Evolutionary conservation across 2,797 vertebrate genomes (phyloP).

Genomic region (Channa striata): DNA sequence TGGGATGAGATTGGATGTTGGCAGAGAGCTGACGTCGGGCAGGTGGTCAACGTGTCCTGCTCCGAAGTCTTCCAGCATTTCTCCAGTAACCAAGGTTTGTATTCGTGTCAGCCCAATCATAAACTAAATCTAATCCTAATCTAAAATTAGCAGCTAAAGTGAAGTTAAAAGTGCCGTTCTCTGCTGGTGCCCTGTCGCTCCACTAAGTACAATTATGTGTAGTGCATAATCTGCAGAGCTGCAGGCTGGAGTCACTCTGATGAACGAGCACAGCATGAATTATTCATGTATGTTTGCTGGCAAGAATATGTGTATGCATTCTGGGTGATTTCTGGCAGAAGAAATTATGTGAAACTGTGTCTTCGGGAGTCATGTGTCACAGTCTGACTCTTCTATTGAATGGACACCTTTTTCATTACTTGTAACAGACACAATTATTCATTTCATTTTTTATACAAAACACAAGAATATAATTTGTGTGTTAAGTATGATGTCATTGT

Average conservation of each 20-base stretch:
- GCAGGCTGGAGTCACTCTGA: constrained; percentile 32
- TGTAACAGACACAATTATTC: no score
- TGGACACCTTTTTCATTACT: no score
- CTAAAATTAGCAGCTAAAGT: not conserved
- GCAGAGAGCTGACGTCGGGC: constrained; percentile 83
- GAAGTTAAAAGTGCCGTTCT: not conserved
- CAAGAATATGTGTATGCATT: constrained; percentile 18
- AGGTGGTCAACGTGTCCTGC: constrained; percentile 87
- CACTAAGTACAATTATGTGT: constrained; percentile 38
- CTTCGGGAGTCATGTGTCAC: constrained; percentile 20
- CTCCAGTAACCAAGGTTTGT: constrained; percentile 83
- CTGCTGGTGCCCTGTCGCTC: not conserved
- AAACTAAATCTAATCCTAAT: not conserved
- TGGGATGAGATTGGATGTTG: constrained; percentile 91
- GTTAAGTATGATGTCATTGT: no score
- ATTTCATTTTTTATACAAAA: no score
- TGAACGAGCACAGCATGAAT: constrained; percentile 50
- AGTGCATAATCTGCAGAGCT: constrained; percentile 31
- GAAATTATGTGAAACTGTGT: constrained; percentile 39
- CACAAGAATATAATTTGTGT: no score
- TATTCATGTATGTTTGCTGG: constrained; percentile 65
- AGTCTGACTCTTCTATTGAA: no score
- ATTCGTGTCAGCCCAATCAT: not conserved
- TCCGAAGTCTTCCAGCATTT: constrained; percentile 88
- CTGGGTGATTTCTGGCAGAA: constrained; percentile 45